These are phyloP conservation scores for Orius insidiosus DNA, from an alignment of 1,140 invertebrate species.

Conservation along the genomic window DNA sequence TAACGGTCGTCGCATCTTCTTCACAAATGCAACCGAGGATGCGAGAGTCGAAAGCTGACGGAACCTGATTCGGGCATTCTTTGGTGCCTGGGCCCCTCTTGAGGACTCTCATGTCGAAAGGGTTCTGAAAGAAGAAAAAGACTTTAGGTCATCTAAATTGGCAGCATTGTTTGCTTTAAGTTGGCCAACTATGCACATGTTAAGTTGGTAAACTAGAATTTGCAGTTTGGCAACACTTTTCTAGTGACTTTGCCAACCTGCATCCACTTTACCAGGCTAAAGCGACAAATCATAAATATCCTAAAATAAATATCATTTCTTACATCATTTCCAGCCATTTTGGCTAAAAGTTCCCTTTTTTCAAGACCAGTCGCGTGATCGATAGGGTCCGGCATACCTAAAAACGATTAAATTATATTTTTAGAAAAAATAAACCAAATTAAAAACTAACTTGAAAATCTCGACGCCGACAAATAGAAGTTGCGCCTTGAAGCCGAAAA, in stretches of 20 bases:
- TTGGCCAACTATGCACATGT: too few relatives aligned
- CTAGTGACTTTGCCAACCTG: too few relatives aligned
- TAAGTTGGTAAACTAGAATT: too few relatives aligned
- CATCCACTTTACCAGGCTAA: too few relatives aligned
- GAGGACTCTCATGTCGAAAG: conserved; percentile 66
- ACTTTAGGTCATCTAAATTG: too few relatives aligned
- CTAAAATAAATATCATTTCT: too few relatives aligned
- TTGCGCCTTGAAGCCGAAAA: too few relatives aligned
- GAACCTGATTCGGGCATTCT: conserved; percentile 72
- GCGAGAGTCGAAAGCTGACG: conserved; percentile 72
- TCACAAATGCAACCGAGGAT: conserved; percentile 94
- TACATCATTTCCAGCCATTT: conserved; percentile 68
- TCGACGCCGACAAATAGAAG: too few relatives aligned
- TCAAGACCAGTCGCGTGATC: conserved; percentile 88
- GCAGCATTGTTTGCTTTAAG: too few relatives aligned
- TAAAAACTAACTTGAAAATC: too few relatives aligned
- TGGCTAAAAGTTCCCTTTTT: conserved; percentile 70
- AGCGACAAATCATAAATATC: too few relatives aligned
- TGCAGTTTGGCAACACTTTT: too few relatives aligned
- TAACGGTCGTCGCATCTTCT: conserved; percentile 68
- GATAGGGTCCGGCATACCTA: conserved; percentile 63
- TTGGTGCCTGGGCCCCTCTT: conserved; percentile 68
- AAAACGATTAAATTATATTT: conserved; percentile 18
- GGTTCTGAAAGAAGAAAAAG: conserved; percentile 42
- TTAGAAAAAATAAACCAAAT: neutral